A percentile compares a stretch with the other conserved stretches of the same genome.
These are phyloP conservation scores for Babyrousa celebensis DNA, from an alignment of 2,797 vertebrate genomes.

Conservation along the genomic window DNA sequence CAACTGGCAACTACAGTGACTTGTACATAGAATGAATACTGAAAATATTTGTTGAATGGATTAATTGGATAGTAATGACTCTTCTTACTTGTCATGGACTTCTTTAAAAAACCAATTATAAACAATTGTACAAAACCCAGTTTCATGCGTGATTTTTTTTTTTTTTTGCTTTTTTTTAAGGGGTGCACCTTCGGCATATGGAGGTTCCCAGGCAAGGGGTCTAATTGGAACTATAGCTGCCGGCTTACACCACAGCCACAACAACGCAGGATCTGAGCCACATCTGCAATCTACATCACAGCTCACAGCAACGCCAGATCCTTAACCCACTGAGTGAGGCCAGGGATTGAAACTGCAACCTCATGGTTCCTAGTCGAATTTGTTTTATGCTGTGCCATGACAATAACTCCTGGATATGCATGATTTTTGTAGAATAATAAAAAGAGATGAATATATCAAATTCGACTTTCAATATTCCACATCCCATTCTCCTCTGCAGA, in stretches of 20 bases:
- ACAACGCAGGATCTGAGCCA: too few species aligned
- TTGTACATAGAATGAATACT: accelerated
- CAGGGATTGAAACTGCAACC: too few species aligned
- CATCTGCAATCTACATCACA: too few species aligned
- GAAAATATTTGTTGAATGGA: neutral
- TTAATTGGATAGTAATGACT: neutral
- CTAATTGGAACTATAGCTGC: too few species aligned
- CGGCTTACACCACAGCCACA: too few species aligned
- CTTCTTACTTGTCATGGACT: neutral
- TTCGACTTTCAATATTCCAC: neutral
- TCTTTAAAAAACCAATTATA: neutral
- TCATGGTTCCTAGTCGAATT: too few species aligned
- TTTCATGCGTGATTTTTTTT: neutral
- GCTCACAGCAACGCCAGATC: too few species aligned
- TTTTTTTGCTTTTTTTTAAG: too few species aligned
- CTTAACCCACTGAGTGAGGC: too few species aligned
- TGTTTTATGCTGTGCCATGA: too few species aligned
- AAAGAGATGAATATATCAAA: neutral
- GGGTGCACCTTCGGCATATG: too few species aligned
- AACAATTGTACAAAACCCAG: neutral
- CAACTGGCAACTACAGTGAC: neutral
- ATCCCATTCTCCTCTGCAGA: neutral
- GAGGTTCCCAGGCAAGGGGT: too few species aligned
- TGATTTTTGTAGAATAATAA: neutral
- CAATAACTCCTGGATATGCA: neutral